phyloP scores from a whole-genome alignment of 2,888 invertebrate genomes.

The Ethmia dodecea region DNA sequence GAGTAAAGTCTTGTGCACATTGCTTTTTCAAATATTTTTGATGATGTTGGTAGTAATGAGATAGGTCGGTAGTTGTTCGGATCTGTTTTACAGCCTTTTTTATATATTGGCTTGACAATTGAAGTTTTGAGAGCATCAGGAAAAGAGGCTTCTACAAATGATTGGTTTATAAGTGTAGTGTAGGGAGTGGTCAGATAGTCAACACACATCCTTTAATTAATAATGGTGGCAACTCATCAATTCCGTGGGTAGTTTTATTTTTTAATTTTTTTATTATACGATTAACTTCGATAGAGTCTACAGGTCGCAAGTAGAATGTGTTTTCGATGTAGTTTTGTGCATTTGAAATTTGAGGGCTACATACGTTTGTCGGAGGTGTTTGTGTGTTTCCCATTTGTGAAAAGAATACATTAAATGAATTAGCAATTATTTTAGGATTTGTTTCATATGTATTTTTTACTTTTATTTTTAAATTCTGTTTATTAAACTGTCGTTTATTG shows the following conservation, averaged over 20 bases:
- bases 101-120: conserved; percentile 7
- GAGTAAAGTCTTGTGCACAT: too few species aligned
- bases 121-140: conserved; percentile 10
- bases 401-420: too few species aligned
- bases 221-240: neutral
- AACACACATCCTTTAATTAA: neutral
- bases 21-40: too few species aligned
- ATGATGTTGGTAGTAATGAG: conserved; percentile 10
- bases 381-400: too few species aligned
- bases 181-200: conserved; percentile 1
- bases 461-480: too few species aligned
- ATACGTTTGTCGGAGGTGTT: too few species aligned
- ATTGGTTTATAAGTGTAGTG: conserved; percentile 16
- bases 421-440: too few species aligned
- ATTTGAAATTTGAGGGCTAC: too few species aligned
- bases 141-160: too few species aligned
- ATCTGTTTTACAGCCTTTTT: conserved; percentile 9
- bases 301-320: neutral
- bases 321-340: neutral
- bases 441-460: too few species aligned
- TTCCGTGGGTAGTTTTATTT: neutral
- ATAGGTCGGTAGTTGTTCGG: conserved; percentile 13
- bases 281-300: neutral
- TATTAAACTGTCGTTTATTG: too few species aligned
- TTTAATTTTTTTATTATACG: neutral